A percentile compares a stretch with the other conserved stretches of the same genome.
These are phyloP conservation scores for Schizaphis graminum DNA, from an alignment of 2,888 invertebrate genomes.

Conservation along the genomic window DNA sequence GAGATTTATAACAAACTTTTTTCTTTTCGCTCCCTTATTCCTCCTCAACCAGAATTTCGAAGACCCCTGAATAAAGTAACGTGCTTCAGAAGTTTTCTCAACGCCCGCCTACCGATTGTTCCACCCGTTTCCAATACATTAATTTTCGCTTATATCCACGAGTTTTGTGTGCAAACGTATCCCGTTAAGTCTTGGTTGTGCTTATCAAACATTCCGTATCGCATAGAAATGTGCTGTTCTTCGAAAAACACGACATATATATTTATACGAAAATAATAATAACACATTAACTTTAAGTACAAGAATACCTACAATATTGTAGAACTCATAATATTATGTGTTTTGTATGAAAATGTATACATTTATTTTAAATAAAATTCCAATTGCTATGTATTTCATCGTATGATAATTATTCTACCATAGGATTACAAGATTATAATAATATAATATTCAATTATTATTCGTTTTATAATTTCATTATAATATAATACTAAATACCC, in stretches of 20 bases:
- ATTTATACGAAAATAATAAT: neutral
- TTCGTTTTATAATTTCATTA: neutral
- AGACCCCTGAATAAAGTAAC: constrained; percentile 44
- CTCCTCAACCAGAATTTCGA: constrained; percentile 32
- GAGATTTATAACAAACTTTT: constrained; percentile 64
- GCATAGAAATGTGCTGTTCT: constrained; percentile 3
- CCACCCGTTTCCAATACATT: constrained; percentile 65
- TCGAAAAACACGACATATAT: neutral
- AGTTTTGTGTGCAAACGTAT: constrained; percentile 42
- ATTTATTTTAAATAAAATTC: neutral
- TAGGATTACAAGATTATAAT: neutral
- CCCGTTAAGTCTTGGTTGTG: constrained; percentile 40
- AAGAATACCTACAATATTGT: neutral
- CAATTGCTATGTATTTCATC: neutral
- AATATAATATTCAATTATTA: neutral
- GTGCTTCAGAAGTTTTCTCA: constrained; percentile 45
- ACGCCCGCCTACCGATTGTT: constrained; percentile 57
- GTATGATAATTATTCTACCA: neutral
- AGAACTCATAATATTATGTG: neutral
- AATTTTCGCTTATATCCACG: constrained; percentile 61
- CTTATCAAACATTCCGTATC: constrained; percentile 59
- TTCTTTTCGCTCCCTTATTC: neutral
- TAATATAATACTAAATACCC: neutral
- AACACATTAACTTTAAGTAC: constrained; percentile 4
- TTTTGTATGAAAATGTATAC: neutral